Base-by-base conservation (phyloP, 2,113 vertebrate species). In the Pelmatolapia mariae region DNA sequence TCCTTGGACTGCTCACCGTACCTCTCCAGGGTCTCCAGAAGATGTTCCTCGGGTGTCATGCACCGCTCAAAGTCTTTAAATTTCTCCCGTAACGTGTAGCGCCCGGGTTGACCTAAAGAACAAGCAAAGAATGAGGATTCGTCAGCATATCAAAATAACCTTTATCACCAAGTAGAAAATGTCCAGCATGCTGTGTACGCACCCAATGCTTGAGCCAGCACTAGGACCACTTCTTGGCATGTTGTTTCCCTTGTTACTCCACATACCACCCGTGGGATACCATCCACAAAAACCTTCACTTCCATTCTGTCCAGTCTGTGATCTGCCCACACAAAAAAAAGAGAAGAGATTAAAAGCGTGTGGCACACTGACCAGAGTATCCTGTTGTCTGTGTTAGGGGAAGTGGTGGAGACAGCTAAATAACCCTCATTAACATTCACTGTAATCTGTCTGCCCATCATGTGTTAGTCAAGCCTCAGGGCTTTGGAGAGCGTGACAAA, bases 201-300 rank as follows among this genome's bases (percentile, higher is more conserved):
- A 97, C 97, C 94, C 26, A 96, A 57, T 10, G 96, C 95, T 87
- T 95, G 95, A 79, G 97, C 97, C 93, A 97, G 85, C 6, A 93
- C 96, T 10, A 97, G 91, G 38, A 97, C 97, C 57, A 97, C 95
- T 12, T 97, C 97, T 68, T 97, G 96, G 85, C 96, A 97, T 13
- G 96, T 97, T 13, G 97, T 97, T 54, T 92, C 94, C 43, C 96
- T 91, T 3, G 96, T 96, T 13, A 97, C 92, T 3, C 97, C 97
- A 82, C 97, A 97, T 59, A 97, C 96, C 29, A 97, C 93, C 4
- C 97, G 96, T 9, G 93, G 95, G 71, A 97, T 50, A 11, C 96
- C 94, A 1, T 97, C 96, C 83, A 97, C 96, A 18, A 16, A 95
- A 71, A 97, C 97, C 87, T 97, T 97, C 47, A 97, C 91, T 81